These are phyloP conservation scores for Lasioglossum baleicum DNA, from an alignment of 1,140 invertebrate genomes.

Conservation along the genomic window DNA sequence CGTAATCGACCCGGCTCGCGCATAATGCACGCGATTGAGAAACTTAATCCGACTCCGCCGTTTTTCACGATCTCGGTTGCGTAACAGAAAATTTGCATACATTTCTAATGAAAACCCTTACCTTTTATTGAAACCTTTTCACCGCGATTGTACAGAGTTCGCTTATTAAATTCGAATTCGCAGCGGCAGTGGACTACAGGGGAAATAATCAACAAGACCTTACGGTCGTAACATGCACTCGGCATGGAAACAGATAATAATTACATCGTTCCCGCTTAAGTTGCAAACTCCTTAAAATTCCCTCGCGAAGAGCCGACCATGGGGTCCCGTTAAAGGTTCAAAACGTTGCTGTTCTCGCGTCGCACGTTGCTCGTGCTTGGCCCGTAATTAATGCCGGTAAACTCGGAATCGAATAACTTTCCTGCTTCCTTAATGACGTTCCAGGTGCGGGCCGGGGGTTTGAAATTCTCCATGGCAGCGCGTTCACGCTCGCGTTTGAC, in stretches of 20 bases:
- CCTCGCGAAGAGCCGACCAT: background rate
- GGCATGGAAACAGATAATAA: conserved; percentile 15
- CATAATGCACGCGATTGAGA: conserved; percentile 9
- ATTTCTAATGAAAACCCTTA: background rate
- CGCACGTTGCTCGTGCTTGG: conserved; percentile 15
- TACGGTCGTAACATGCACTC: background rate
- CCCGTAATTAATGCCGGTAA: conserved; percentile 26
- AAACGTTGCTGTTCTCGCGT: background rate
- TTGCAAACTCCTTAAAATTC: conserved; percentile 27
- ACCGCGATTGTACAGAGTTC: background rate
- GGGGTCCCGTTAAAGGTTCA: conserved; percentile 23
- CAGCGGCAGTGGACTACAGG: background rate
- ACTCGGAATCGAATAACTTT: conserved; percentile 37
- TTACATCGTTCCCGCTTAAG: background rate
- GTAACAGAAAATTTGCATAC: background rate
- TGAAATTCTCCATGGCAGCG: background rate
- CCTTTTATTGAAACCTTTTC: background rate
- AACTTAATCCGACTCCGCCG: background rate
- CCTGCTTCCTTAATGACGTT: conserved; percentile 32
- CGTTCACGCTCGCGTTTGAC: conserved; percentile 12
- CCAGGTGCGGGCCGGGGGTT: background rate
- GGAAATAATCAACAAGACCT: background rate
- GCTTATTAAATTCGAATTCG: too few species aligned
- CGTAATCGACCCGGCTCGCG: conserved; percentile 5
- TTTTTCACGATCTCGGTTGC: background rate